These are phyloP conservation scores for Heliornis fulica DNA, from an alignment of 2,113 vertebrate species.

Conservation along the genomic window DNA sequence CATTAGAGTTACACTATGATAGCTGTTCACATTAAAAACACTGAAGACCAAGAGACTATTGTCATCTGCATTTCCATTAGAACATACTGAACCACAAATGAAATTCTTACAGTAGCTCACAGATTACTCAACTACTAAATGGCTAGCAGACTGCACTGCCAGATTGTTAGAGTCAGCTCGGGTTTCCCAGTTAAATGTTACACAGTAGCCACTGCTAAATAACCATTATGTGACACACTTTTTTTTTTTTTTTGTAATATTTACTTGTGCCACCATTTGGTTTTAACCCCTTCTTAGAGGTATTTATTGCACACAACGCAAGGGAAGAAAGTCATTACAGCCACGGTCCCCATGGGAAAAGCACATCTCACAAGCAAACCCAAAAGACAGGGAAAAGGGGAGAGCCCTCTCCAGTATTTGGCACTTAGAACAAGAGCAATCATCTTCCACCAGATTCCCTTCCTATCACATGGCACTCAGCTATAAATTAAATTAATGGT, in stretches of 20 bases:
- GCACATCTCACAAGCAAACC: neutral
- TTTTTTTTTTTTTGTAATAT: neutral
- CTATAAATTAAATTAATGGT: neutral
- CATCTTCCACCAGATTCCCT: neutral
- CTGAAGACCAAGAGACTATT: neutral
- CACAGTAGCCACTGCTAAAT: constrained; percentile 15
- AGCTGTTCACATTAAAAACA: neutral
- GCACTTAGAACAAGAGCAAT: neutral
- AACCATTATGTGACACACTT: constrained; percentile 24
- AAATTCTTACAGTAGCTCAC: constrained; percentile 53
- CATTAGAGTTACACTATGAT: neutral
- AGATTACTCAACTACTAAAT: constrained; percentile 50
- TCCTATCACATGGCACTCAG: neutral
- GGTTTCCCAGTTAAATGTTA: constrained; percentile 27
- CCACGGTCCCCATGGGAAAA: rapidly evolving
- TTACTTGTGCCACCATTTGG: neutral
- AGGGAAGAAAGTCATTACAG: neutral
- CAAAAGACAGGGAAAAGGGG: neutral
- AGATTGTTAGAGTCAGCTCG: neutral
- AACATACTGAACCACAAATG: constrained; percentile 53
- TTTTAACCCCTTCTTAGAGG: neutral
- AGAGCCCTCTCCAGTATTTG: neutral
- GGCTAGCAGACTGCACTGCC: neutral
- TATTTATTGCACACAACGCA: neutral
- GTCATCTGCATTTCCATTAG: constrained; percentile 34